Conservation (phyloP, 2,113 vertebrate genomes). For the Camelus bactrianus region DNA sequence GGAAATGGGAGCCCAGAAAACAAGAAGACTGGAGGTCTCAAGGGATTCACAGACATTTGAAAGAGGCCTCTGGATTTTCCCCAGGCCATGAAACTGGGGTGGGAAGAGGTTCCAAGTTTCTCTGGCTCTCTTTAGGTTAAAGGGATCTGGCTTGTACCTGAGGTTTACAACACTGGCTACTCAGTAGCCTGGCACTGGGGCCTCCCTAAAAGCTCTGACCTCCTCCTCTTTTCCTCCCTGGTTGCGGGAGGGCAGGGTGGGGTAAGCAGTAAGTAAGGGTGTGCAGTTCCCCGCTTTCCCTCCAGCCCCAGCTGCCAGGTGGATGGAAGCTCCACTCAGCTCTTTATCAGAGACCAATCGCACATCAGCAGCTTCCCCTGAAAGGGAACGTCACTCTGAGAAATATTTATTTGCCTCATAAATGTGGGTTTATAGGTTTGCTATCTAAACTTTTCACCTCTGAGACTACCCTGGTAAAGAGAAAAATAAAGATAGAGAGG, state of each 20-base stretch:
- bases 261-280: not conserved
- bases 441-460: constrained; percentile 88
- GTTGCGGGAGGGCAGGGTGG: not conserved
- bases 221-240: not conserved
- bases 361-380: constrained; percentile 16
- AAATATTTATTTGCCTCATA: constrained; percentile 85
- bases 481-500: not conserved
- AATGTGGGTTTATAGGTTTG: constrained; percentile 85
- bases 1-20: not conserved
- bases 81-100: not conserved
- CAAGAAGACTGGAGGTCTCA: not conserved
- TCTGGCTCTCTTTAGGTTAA: not conserved
- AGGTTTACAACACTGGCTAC: not conserved
- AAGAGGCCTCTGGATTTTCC: not conserved
- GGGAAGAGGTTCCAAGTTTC: not conserved
- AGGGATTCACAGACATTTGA: not conserved
- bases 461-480: constrained; percentile 74
- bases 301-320: not conserved
- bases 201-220: not conserved
- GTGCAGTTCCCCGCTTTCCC: not conserved
- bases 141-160: not conserved
- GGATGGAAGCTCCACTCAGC: not conserved
- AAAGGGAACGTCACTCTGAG: constrained; percentile 25
- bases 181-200: not conserved
- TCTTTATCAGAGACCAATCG: constrained; percentile 39